Base-by-base conservation (phyloP, 2,797 vertebrate genomes). In the Chanos chanos region DNA sequence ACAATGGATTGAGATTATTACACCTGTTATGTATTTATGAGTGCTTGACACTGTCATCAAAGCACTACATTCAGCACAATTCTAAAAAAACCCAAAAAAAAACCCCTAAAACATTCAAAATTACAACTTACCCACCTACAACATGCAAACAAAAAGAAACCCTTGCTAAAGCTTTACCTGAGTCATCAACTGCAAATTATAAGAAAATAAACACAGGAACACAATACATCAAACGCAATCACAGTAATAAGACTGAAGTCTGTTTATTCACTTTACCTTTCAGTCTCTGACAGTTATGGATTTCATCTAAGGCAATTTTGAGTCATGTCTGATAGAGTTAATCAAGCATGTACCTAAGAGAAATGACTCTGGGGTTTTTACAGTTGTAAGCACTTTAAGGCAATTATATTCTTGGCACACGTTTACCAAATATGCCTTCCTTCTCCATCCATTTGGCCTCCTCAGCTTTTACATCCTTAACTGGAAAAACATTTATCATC, bases 401-500 rank as follows among this genome's bases (percentile, higher is more conserved):
- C 61, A 68, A 68, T 68, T 44, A 66, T 49, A 52, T 33, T 44
- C 48, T 16, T 67, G 69, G 49, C 61, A 61, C 27, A 9, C 34
- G 43, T 55, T 25, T 27, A 49, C 45, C 12, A 39, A 60, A 56
- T 40, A 45, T 18, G 28, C 30, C 19, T 16, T 19, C 37, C 51
- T 28, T 21, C 27, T 16, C 40, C 16, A 66, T 52, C 64, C 22
- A 37, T 60, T 57, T 45, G 49, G 41, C 64, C 43, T 60, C 57
- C 18, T 72, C 43, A 61, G n/a, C n/a, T n/a, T 61, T 61, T 47
- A 61, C 19, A 43, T 55, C 49, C 16, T 51, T 73, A 66, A 79
- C 63, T 68, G 71, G 56, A 75, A 78, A 74, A 77, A 58, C 62
- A 47, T 68, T 7, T 58, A 58, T 47, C 45, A 41, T 50, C 61